Conservation (phyloP, 1,140 invertebrate genomes). For the Spodoptera frugiperda region DNA sequence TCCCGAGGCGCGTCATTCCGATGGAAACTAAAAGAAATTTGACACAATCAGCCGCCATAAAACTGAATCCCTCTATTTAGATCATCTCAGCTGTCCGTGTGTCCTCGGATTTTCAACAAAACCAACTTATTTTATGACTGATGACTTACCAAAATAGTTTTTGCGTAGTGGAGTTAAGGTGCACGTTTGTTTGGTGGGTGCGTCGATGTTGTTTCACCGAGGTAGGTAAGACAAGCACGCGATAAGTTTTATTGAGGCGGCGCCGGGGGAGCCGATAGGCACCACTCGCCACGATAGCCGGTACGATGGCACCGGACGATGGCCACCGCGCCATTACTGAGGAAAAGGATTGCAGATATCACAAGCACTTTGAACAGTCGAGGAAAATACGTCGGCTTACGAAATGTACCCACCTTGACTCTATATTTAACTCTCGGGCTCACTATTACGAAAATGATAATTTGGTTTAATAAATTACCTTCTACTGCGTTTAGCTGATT, state of each 20-base stretch:
- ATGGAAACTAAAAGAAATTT: slow-evolving; percentile 51
- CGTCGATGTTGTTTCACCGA: slow-evolving; percentile 37
- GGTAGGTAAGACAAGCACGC: slow-evolving; percentile 61
- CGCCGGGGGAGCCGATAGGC: slow-evolving; percentile 37
- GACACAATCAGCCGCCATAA: slow-evolving; percentile 61
- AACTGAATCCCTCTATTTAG: slow-evolving; percentile 70
- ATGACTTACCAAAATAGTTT: background rate
- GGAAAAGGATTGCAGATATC: slow-evolving; percentile 21
- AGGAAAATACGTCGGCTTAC: background rate
- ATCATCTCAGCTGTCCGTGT: slow-evolving; percentile 68
- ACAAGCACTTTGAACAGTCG: background rate
- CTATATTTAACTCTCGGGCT: too few species aligned
- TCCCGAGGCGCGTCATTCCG: slow-evolving; percentile 22
- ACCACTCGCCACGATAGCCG: slow-evolving; percentile 44
- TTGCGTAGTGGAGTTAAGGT: slow-evolving; percentile 39
- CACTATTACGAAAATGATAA: background rate
- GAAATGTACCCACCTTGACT: slow-evolving; percentile 3
- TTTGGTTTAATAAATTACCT: background rate
- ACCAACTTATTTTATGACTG: slow-evolving; percentile 28
- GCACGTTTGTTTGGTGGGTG: slow-evolving; percentile 2
- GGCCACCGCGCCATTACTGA: slow-evolving; percentile 15
- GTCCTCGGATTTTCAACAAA: slow-evolving; percentile 56
- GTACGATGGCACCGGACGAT: slow-evolving; percentile 7
- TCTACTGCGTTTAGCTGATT: too few species aligned
- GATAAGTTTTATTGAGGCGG: slow-evolving; percentile 69